phyloP scores from a whole-genome alignment of 2,113 vertebrate genomes.

The Turdus rufiventris region DNA sequence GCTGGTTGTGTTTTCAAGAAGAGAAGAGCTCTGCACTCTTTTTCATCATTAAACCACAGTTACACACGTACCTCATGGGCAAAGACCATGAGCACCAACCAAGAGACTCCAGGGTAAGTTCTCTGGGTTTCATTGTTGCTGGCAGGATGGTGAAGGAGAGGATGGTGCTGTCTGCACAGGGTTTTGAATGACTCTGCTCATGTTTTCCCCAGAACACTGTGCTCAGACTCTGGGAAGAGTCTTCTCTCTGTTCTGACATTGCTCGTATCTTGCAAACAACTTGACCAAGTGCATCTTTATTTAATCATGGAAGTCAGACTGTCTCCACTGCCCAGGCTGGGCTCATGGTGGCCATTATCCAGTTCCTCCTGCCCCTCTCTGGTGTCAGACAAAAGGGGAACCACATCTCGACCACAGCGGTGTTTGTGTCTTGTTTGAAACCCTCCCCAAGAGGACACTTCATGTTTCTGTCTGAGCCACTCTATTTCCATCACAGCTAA shows the following conservation, averaged over 20 bases:
- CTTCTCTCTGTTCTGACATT: not conserved
- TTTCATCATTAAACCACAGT: not conserved
- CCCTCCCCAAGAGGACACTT: not conserved
- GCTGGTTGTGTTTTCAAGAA: not conserved
- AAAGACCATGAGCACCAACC: not conserved
- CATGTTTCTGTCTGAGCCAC: not conserved
- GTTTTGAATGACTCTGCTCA: not conserved
- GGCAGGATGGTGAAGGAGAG: not conserved
- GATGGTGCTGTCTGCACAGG: not conserved
- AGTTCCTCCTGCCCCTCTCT: not conserved
- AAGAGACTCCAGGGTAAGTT: not conserved
- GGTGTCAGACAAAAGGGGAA: not conserved
- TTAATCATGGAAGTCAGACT: not conserved
- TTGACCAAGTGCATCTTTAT: not conserved
- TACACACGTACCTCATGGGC: not conserved
- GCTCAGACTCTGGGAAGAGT: not conserved
- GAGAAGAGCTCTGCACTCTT: not conserved
- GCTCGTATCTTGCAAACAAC: not conserved
- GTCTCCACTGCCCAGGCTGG: not conserved
- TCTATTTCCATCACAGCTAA: not conserved
- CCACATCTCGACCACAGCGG: rapidly evolving
- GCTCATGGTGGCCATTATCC: not conserved
- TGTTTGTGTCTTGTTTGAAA: not conserved
- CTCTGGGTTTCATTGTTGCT: not conserved
- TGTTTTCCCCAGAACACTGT: not conserved